Percentiles rank a stretch among this genome's conserved stretches.
Evolutionary conservation across 2,113 vertebrate species (phyloP).

Genomic region (Nothocercus julius): DNA sequence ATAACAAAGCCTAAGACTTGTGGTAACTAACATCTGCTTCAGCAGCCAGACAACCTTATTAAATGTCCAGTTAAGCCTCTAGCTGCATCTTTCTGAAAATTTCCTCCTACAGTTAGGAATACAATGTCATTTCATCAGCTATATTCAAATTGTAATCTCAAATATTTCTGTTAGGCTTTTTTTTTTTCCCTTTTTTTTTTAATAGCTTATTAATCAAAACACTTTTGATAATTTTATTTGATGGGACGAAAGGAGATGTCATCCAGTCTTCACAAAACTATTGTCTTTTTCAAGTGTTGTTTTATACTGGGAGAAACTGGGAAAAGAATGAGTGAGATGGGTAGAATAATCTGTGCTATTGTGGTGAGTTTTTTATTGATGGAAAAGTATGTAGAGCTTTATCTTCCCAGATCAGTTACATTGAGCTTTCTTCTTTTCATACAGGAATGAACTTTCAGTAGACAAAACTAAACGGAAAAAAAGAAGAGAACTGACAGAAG

Average conservation of each 20-base stretch:
- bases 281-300: not conserved
- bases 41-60: not conserved
- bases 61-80: not conserved
- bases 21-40: not conserved
- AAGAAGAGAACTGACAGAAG: conserved; percentile 90
- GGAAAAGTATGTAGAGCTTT: not conserved
- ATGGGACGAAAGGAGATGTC: not conserved
- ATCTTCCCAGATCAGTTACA: not conserved
- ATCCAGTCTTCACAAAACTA: not conserved
- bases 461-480: conserved; percentile 92
- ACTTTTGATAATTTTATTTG: not conserved
- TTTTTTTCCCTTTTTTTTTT: not conserved
- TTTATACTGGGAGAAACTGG: not conserved
- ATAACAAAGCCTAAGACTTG: not conserved
- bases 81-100: not conserved
- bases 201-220: not conserved
- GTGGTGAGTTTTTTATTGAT: not conserved
- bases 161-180: not conserved
- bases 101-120: not conserved
- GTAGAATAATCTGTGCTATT: not conserved
- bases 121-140: not conserved
- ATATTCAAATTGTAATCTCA: not conserved
- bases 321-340: not conserved
- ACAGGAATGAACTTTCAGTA: conserved; percentile 82
- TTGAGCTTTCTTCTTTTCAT: conserved; percentile 18